Percentiles rank a stretch among this genome's conserved stretches.
Evolutionary conservation across 2,888 invertebrate genomes (phyloP).

Genomic region (Nemapogon koenigi): DNA sequence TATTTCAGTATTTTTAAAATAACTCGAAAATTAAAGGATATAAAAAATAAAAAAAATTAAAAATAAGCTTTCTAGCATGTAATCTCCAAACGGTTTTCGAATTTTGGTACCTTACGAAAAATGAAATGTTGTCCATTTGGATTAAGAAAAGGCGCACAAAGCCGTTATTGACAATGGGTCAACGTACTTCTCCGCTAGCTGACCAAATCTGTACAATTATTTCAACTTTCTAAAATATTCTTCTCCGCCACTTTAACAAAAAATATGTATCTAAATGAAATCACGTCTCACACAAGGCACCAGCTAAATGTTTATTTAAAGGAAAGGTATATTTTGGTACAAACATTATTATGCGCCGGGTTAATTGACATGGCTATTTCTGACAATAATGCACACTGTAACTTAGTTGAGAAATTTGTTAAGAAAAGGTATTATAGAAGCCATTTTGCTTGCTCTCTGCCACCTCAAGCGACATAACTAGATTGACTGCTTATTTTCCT

Average conservation of each 20-base stretch:
- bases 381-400: slow-evolving; percentile 7
- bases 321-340: too few relatives aligned
- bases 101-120: background rate
- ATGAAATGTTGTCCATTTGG: background rate
- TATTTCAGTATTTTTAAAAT: too few relatives aligned
- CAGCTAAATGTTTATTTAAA: too few relatives aligned
- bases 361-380: too few relatives aligned
- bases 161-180: slow-evolving; percentile 6
- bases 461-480: slow-evolving; percentile 44
- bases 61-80: too few relatives aligned
- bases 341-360: too few relatives aligned
- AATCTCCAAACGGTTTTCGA: too few relatives aligned
- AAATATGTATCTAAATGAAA: too few relatives aligned
- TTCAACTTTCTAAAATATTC: slow-evolving; percentile 8
- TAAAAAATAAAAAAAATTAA: too few relatives aligned
- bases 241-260: too few relatives aligned
- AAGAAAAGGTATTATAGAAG: slow-evolving; percentile 21
- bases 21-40: too few relatives aligned
- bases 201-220: slow-evolving; percentile 8
- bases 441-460: slow-evolving; percentile 45
- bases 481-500: slow-evolving; percentile 44
- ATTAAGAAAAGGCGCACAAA: slow-evolving; percentile 3
- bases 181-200: slow-evolving; percentile 7
- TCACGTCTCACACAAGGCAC: too few relatives aligned
- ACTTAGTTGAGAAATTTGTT: slow-evolving; percentile 7